These are phyloP conservation scores for Drosophila dunni DNA, from an alignment of 1,140 invertebrate species.

Conservation along the genomic window DNA sequence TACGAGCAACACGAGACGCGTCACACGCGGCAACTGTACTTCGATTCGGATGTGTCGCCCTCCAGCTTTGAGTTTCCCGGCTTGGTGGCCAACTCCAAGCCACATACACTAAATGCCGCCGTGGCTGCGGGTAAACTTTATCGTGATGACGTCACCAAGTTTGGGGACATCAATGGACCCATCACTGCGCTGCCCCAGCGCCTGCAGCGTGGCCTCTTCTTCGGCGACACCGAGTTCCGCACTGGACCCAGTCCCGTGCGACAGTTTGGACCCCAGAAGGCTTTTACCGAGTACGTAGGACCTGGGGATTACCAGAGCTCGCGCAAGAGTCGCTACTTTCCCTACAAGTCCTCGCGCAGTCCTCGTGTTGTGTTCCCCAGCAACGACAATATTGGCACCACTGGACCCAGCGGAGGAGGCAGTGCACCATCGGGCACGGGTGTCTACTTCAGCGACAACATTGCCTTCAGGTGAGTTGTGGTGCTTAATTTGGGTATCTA, in stretches of 20 bases:
- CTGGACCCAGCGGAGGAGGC: slow-evolving; percentile 69
- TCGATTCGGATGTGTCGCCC: slow-evolving; percentile 60
- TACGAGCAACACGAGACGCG: slow-evolving; percentile 66
- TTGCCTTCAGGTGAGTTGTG: slow-evolving; percentile 85
- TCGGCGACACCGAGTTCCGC: slow-evolving; percentile 74
- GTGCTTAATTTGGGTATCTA: too few relatives aligned
- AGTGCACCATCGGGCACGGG: slow-evolving; percentile 73
- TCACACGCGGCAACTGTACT: slow-evolving; percentile 74
- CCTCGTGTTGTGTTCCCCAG: slow-evolving; percentile 86
- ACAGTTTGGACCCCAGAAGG: slow-evolving; percentile 76
- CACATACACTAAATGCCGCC: slow-evolving; percentile 66
- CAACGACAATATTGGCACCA: slow-evolving; percentile 85
- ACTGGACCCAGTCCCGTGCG: slow-evolving; percentile 64
- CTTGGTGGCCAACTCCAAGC: slow-evolving; percentile 71
- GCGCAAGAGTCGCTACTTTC: slow-evolving; percentile 74
- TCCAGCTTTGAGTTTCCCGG: slow-evolving; percentile 78
- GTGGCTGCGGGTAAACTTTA: slow-evolving; percentile 64
- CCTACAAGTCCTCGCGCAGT: slow-evolving; percentile 85
- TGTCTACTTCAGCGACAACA: slow-evolving; percentile 86
- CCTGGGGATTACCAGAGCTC: slow-evolving; percentile 70
- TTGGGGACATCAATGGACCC: slow-evolving; percentile 82
- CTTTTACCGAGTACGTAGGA: slow-evolving; percentile 76
- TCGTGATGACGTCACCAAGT: slow-evolving; percentile 84
- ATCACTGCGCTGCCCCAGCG: slow-evolving; percentile 78
- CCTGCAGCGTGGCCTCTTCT: slow-evolving; percentile 70